phyloP scores from a whole-genome alignment of 2,888 invertebrate genomes.

The Labia minor region DNA sequence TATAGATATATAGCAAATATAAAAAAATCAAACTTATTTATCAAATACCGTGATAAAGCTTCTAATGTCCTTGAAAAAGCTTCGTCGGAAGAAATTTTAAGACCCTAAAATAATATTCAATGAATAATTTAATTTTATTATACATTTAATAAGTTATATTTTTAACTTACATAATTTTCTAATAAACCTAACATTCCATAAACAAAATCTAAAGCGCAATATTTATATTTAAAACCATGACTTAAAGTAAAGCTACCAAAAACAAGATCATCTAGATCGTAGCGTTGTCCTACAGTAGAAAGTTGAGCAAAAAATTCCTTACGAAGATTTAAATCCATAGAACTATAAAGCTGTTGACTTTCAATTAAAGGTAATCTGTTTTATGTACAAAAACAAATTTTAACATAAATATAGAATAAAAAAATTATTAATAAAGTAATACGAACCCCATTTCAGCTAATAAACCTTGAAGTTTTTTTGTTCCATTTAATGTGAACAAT shows the following conservation, averaged over 20 bases:
- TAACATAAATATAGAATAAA: too few relatives aligned
- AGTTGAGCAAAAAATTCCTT: conserved; percentile 52
- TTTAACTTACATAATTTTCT: conserved; percentile 53
- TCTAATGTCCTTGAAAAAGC: conserved; percentile 15
- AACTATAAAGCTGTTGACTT: conserved; percentile 69
- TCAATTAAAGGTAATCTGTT: conserved; percentile 69
- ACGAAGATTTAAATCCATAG: conserved; percentile 80
- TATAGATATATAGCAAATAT: too few relatives aligned
- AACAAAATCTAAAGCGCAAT: conserved; percentile 73
- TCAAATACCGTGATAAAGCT: background rate
- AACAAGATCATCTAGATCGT: conserved; percentile 56
- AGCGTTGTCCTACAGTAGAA: conserved; percentile 42
- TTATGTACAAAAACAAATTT: conserved; percentile 20
- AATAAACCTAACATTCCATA: conserved; percentile 68
- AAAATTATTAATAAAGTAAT: background rate
- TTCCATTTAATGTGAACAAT: conserved; percentile 78
- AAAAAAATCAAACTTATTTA: too few relatives aligned
- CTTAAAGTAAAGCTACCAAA: conserved; percentile 70
- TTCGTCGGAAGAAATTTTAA: background rate
- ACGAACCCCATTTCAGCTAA: conserved; percentile 82
- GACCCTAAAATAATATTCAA: conserved; percentile 22
- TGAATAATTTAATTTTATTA: too few relatives aligned
- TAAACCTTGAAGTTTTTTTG: conserved; percentile 67
- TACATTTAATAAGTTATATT: too few relatives aligned
- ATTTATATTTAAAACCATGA: conserved; percentile 68